Evolutionary conservation across 2,888 invertebrate genomes (phyloP), one percentile per base, ranked within the genome.

Genomic region (Lymantria monacha): DNA sequence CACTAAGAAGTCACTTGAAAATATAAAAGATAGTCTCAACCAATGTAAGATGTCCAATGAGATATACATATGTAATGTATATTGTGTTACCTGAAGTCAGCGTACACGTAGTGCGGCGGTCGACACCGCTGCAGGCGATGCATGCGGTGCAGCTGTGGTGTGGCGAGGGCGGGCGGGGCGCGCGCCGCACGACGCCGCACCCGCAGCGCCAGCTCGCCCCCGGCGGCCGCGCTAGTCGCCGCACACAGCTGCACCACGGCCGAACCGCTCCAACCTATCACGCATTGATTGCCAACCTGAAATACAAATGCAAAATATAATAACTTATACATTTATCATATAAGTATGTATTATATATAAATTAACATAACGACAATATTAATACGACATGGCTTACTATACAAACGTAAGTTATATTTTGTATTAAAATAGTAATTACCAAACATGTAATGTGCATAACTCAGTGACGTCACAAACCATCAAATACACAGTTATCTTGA

Each of bases 241-340:
- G 58, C 45, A 68, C 75, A 51, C 58, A 52, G 59, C 47, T 72
- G 59, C 69, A 66, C 49, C 66, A 81, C 81, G 13, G 73, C 76
- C 13, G 60, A 74, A 48, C 80, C 81, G 71, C 77, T 59, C 86
- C 86, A 87, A 0, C 86, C 87, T 44, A 87, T 63, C 61, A 87
- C 88, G 72, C 86, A 84, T 53, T 67, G 76, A 0, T 47, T 63
- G 51, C 79, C 81, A 62, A 86, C 87, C 84, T 83, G 65, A 14
- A 41, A 41, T 12, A 36, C 12, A 1, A 33, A 7, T 12, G n/a
- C n/a, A n/a, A 3, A 3, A 42, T 10, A 15, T n/a, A n/a, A 12
- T 1, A 41, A 1, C 9, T 9, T 9, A 13, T 10, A 15, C 5
- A 9, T 30, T 15, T 15, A n/a, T n/a, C n/a, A n/a, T n/a, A n/a